Evolutionary conservation across 2,888 invertebrate genomes (phyloP), one percentile per base, ranked within the genome.

Genomic region (Acanthacorydalis orientalis): DNA sequence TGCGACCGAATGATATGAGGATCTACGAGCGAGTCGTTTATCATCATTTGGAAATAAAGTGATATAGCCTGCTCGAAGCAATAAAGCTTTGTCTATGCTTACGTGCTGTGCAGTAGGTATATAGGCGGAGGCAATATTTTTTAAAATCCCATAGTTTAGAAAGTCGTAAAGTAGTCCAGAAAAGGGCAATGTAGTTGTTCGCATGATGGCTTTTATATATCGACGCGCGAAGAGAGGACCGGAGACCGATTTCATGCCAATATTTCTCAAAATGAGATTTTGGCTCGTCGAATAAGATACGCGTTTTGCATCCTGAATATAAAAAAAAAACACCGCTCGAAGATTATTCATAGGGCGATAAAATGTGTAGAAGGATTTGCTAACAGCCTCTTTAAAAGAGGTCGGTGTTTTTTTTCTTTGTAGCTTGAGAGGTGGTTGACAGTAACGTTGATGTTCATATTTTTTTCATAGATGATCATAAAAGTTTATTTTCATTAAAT

Each of bases 131-230:
- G 62, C 55, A 60, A 62, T 63, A 63, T 62, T 59, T 63, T 62
- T 60, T 54, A 57, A 61, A 64, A 64, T 63, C 63, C 62, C 60
- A 61, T 64, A 63, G 63, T 64, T 64, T 62, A 61, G 62, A 60
- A 60, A 62, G 57, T 59, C 61, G 59, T 64, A 64, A 64, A 64
- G 60, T 57, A 61, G 57, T 57, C 60, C 23, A 23, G 57, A 60
- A 62, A 60, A 57, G 60, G 57, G 60, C 59, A 60, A 58, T 59
- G 57, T 58, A 59, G 57, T 59, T 60, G 60, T 60, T 58, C 60
- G 56, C 56, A 55, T 56, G 60, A 60, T 58, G 56, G 59, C 57
- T 56, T 61, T 61, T 59, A 60, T 57, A 42, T 42, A 23, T 23
- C 16, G 31, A 23, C 16, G 42, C 12, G 31, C 12, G 31, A 23